Evolutionary conservation across 2,113 vertebrate genomes (phyloP), one percentile per base, ranked within the genome.

Genomic region (Anoura caudifer): DNA sequence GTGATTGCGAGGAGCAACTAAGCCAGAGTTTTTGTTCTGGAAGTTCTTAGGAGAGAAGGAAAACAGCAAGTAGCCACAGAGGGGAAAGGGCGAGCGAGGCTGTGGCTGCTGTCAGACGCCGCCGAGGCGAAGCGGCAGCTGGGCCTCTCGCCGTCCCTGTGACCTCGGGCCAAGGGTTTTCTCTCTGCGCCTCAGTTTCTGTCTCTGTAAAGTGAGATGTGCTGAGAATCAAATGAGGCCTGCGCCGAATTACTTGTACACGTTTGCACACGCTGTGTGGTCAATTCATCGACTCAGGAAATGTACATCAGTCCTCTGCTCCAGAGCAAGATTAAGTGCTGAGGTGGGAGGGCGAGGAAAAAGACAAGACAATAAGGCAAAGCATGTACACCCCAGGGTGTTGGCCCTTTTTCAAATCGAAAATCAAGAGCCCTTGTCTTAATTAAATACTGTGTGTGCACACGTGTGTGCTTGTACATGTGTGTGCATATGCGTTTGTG

Each of bases 221-320:
- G 36, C 61, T 54, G 24, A 69, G 69, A 5, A 22, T 52, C 12
- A n/a, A 36, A 14, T 2, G 20, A 69, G 26, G 31, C 72, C 28
- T 22, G 3, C 6, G 9, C 26, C 13, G 5, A n/a, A 22, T 24
- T 3, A 2, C 63, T 36, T 22, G 22, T 75, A 22, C 2, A 24
- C 0, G 1, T 4, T 19, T 28, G 26, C 1, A 31, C 19, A 5
- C 12, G 5, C 47, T 28, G 13, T 10, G 2, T 4, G 22, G 14
- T 31, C n/a, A 26, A 14, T 12, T 86, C 31, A 33, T 50, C 72
- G 7, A 28, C 36, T 26, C 65, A 59, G 73, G 43, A 61, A 43
- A 28, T 16, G 16, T 22, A 24, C 11, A 33, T 20, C 10, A 26
- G 20, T 47, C 83, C 19, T 24, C 50, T 77, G 33, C 47, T 41